A percentile compares a stretch with the other conserved stretches of the same genome.
These are phyloP conservation scores for Puntigrus tetrazona DNA, from an alignment of 2,113 vertebrate species.

Conservation along the genomic window DNA sequence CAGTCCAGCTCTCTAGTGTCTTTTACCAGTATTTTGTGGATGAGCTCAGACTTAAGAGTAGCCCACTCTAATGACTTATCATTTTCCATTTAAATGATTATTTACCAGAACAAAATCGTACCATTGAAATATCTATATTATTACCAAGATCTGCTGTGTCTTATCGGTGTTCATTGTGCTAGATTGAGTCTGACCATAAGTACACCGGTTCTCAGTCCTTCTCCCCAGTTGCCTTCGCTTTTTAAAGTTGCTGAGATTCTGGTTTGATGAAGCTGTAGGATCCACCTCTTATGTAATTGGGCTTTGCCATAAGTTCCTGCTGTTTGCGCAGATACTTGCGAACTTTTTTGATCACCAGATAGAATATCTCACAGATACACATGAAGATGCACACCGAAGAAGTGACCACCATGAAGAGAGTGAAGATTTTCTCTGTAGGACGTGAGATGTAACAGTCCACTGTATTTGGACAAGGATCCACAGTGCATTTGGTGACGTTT, in stretches of 20 bases:
- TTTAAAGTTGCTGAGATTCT: conserved; percentile 61
- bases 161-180: background rate
- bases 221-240: conserved; percentile 31
- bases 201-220: background rate
- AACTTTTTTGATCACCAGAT: conserved; percentile 82
- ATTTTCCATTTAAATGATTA: background rate
- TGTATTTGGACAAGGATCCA: conserved; percentile 82
- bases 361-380: conserved; percentile 83
- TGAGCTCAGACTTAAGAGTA: background rate
- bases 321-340: conserved; percentile 55
- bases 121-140: background rate
- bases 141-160: background rate
- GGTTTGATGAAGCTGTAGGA: conserved; percentile 57
- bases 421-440: conserved; percentile 91
- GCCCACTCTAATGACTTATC: background rate
- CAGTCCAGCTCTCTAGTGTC: too few species aligned
- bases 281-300: conserved; percentile 57
- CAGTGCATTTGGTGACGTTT: conserved; percentile 79
- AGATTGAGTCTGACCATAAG: background rate
- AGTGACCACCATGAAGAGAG: conserved; percentile 88
- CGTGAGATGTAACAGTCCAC: conserved; percentile 92
- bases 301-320: background rate
- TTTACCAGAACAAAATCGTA: background rate
- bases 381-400: conserved; percentile 82
- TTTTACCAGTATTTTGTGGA: background rate